Evolutionary conservation across 2,113 vertebrate genomes (phyloP).

Genomic region (Coreoperca whiteheadi): DNA sequence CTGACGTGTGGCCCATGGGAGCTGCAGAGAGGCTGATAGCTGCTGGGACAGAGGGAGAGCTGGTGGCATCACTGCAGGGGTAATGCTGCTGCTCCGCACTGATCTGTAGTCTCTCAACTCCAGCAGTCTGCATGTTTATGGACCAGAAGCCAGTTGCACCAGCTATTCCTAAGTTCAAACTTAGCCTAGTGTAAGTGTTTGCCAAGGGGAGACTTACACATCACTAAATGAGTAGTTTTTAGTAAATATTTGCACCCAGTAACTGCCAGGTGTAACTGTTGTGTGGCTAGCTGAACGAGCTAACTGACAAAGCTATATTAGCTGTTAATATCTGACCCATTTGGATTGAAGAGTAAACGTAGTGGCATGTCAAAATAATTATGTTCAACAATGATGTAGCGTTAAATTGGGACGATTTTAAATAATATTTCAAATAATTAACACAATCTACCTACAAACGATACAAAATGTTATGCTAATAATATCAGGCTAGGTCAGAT

Average conservation of each 20-base stretch:
- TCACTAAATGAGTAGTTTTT: too few species aligned
- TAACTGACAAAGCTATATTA: background rate
- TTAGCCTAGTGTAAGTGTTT: background rate
- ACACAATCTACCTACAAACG: too few species aligned
- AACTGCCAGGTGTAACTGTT: background rate
- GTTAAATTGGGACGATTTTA: background rate
- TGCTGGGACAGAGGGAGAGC: constrained; percentile 75
- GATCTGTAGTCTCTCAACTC: constrained; percentile 45
- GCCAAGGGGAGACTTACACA: background rate
- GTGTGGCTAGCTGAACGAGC: background rate
- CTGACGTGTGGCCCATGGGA: constrained; percentile 89
- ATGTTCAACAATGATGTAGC: background rate
- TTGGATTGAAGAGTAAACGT: background rate
- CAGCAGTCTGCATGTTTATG: constrained; percentile 32
- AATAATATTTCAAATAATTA: background rate
- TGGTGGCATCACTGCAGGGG: constrained; percentile 67
- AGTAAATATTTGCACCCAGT: background rate
- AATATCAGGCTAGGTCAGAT: background rate
- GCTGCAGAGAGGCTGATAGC: constrained; percentile 85
- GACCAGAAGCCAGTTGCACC: constrained; percentile 22
- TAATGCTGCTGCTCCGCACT: constrained; percentile 51
- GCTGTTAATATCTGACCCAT: background rate
- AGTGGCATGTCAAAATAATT: background rate
- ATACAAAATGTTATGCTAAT: background rate
- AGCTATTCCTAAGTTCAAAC: background rate